These are phyloP conservation scores for Acronicta psi DNA, from an alignment of 2,888 invertebrate species.

Conservation along the genomic window DNA sequence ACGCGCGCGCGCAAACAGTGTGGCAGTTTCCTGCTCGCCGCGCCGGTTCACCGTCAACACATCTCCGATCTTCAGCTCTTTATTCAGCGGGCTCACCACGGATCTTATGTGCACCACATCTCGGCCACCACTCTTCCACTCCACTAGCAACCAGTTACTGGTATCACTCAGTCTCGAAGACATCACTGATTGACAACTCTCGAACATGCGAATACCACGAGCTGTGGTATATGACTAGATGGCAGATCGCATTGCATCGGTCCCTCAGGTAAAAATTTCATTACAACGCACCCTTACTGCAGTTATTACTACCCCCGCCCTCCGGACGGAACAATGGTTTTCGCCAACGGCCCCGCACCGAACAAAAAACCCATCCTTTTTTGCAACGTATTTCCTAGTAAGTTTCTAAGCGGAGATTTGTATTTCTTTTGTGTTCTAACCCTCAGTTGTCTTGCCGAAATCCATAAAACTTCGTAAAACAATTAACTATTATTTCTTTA, in stretches of 20 bases:
- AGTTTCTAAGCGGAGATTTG: constrained; percentile 71
- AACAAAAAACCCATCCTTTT: constrained; percentile 82
- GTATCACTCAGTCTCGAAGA: constrained; percentile 67
- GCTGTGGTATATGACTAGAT: constrained; percentile 46
- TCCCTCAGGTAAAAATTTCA: constrained; percentile 82
- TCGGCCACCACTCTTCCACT: constrained; percentile 68
- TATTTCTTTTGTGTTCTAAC: constrained; percentile 59
- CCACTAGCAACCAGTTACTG: constrained; percentile 76
- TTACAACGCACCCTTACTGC: constrained; percentile 79
- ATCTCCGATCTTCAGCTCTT: constrained; percentile 60
- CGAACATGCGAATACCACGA: constrained; percentile 27
- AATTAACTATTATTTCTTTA: constrained; percentile 40
- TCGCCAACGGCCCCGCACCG: constrained; percentile 71
- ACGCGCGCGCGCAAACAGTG: constrained; percentile 66
- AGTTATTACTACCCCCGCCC: constrained; percentile 79
- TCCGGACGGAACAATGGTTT: constrained; percentile 72
- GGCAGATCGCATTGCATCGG: constrained; percentile 54
- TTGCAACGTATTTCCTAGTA: constrained; percentile 80
- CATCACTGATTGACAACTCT: constrained; percentile 34
- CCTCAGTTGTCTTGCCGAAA: constrained; percentile 52
- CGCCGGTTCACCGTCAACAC: constrained; percentile 57
- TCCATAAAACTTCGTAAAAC: constrained; percentile 59
- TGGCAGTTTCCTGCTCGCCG: constrained; percentile 62
- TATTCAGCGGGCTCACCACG: constrained; percentile 55
- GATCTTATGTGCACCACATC: constrained; percentile 64